Base-by-base conservation (phyloP, 30 jellyfish, hydroid and myxozoan genomes). In the Aurelia sp. region DNA sequence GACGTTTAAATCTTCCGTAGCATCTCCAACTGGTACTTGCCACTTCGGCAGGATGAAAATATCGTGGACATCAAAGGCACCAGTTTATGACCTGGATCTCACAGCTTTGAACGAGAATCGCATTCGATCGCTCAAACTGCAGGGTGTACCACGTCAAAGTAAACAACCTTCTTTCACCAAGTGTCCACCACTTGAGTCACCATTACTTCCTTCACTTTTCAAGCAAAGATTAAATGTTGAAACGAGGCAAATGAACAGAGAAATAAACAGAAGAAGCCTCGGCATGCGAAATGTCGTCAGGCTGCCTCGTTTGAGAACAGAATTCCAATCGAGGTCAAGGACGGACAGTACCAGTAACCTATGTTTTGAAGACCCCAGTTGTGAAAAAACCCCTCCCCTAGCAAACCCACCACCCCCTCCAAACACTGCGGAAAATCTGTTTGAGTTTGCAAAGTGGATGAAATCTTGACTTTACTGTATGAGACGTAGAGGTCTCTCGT, bases 11-110 rank as follows among this genome's bases (percentile, higher is more conserved):
- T 5, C 15, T 8, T 44, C 16, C 55, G 33, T 55, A 82, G 91
- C 83, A 30, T 75, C 84, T 33, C 67, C 67, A 18, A 21, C 81
- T 17, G 90, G 95, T 31, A 9, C 30, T 16, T 71, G 90, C 69
- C 44, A 75, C 51, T 74, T 63, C 53, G 95, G 95, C 51, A 86
- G 53, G 35, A 86, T 74, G 90, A 33, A 74, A 40, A 41, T 86
- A 62, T 71, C 74, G 27, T 75, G 95, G 95, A 86, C 90, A 3
- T 63, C 95, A 21, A 74, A 22, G 10, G 82, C 90, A 47, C 90
- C 95, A 7, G 15, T 27, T 17, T 74, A 86, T 30, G 95, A 86
- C 66, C 65, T 74, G 90, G 95, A 74, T 44, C 53, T 57, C 10
- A 38, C 72, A 11, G 27, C 75, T 13, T 48, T 63, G 53, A 58